Evolutionary conservation across 2,797 vertebrate genomes (phyloP).

Genomic region (Centroberyx gerrardi): DNA sequence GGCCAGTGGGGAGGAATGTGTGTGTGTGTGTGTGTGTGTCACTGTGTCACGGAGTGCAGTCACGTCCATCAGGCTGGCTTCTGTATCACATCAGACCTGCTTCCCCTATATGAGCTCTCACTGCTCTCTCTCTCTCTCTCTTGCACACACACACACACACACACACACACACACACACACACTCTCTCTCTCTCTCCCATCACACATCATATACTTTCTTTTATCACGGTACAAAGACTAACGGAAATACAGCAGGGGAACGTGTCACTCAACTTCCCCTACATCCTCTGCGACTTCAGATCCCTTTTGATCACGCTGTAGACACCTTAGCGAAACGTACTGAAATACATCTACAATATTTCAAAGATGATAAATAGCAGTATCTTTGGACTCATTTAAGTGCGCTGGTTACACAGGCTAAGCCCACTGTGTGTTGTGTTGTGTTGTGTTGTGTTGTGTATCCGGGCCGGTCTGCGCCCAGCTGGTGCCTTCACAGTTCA

Average conservation of each 20-base stretch:
- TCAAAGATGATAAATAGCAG: neutral
- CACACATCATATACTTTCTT: conserved; percentile 13
- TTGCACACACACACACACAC: too few species aligned
- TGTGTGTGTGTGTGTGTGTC: conserved; percentile 19
- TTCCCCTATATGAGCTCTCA: conserved; percentile 36
- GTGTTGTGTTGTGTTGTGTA: neutral
- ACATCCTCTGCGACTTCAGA: conserved; percentile 3
- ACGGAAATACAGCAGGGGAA: conserved; percentile 4
- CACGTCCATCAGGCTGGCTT: conserved; percentile 25
- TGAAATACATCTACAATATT: neutral
- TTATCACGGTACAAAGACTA: neutral
- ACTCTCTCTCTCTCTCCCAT: conserved; percentile 15
- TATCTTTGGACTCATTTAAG: too few species aligned
- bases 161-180: too few species aligned
- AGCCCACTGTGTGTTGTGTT: neutral
- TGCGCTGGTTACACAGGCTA: neutral
- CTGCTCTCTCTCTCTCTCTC: conserved; percentile 9
- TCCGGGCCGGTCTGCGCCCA: neutral
- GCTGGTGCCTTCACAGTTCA: conserved; percentile 5
- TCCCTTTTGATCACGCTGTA: conserved; percentile 17
- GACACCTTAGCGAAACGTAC: neutral
- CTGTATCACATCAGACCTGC: conserved; percentile 37
- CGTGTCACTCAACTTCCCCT: conserved; percentile 28
- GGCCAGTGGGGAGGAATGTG: conserved; percentile 7
- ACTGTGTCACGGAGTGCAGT: conserved; percentile 30